Evolutionary conservation across 2,888 invertebrate genomes (phyloP).

Genomic region (Acanthosepion lycidas): DNA sequence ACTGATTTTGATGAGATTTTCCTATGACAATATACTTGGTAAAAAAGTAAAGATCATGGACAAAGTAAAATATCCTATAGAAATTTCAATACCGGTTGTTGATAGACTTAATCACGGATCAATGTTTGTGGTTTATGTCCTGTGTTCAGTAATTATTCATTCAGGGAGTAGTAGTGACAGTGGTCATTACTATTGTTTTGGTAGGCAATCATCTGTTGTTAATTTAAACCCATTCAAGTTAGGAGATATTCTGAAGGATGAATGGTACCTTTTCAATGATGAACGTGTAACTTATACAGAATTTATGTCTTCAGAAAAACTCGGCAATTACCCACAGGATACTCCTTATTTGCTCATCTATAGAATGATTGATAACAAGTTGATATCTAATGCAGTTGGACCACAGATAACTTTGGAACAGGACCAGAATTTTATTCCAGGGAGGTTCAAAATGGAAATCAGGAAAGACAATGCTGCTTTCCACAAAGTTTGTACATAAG

Average conservation of each 20-base stretch:
- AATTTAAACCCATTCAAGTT: constrained; percentile 56
- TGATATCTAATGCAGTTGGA: constrained; percentile 51
- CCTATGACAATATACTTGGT: constrained; percentile 82
- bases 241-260: constrained; percentile 74
- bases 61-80: constrained; percentile 73
- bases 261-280: constrained; percentile 89
- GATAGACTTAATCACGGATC: constrained; percentile 52
- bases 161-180: constrained; percentile 87
- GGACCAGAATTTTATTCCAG: constrained; percentile 51
- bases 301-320: constrained; percentile 65
- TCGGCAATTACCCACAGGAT: constrained; percentile 79
- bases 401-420: constrained; percentile 51
- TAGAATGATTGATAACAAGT: constrained; percentile 60
- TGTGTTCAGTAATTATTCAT: constrained; percentile 90
- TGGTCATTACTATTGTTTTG: constrained; percentile 91
- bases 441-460: neutral
- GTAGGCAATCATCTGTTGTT: constrained; percentile 72
- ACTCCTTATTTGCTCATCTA: constrained; percentile 91
- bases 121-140: constrained; percentile 79
- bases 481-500: neutral
- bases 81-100: constrained; percentile 68
- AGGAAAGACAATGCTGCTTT: neutral
- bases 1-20: constrained; percentile 87
- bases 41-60: constrained; percentile 85
- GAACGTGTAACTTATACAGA: constrained; percentile 79